A percentile compares a stretch with the other conserved stretches of the same genome.
phyloP scores from a whole-genome alignment of 2,113 vertebrate species.

The Dasyurus viverrinus region DNA sequence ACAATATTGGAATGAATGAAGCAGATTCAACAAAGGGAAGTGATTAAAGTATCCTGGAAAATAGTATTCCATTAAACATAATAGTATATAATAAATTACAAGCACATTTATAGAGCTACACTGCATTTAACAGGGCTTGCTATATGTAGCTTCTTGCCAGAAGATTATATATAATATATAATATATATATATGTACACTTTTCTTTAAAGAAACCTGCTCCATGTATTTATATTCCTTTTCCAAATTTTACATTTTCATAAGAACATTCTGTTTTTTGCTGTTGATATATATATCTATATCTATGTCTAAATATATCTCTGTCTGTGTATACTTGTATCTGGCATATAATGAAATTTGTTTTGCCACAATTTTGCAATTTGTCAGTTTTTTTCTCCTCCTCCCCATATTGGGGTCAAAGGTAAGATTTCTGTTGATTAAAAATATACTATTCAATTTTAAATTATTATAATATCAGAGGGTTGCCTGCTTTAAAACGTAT shows the following conservation, averaged over 20 bases:
- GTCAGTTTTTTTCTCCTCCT: not conserved
- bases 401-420: not conserved
- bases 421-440: not conserved
- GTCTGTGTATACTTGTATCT: not conserved
- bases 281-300: too few species aligned
- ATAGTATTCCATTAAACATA: slow-evolving; percentile 20
- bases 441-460: not conserved
- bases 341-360: not conserved
- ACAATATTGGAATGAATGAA: slow-evolving; percentile 64
- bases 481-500: not conserved
- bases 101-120: slow-evolving; percentile 31
- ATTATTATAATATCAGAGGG: not conserved
- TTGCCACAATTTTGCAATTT: not conserved
- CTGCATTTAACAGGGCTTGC: not conserved
- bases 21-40: slow-evolving; percentile 39
- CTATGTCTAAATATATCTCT: too few species aligned
- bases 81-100: slow-evolving; percentile 49
- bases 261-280: not conserved
- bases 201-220: slow-evolving; percentile 1
- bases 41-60: slow-evolving; percentile 59
- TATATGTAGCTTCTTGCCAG: slow-evolving; percentile 16
- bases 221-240: slow-evolving; percentile 2
- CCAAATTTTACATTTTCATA: not conserved
- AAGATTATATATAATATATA: slow-evolving; percentile 1
- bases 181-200: not conserved